Conservation (phyloP, 2,888 invertebrate genomes). For the Amphipyra tragopoginis region DNA sequence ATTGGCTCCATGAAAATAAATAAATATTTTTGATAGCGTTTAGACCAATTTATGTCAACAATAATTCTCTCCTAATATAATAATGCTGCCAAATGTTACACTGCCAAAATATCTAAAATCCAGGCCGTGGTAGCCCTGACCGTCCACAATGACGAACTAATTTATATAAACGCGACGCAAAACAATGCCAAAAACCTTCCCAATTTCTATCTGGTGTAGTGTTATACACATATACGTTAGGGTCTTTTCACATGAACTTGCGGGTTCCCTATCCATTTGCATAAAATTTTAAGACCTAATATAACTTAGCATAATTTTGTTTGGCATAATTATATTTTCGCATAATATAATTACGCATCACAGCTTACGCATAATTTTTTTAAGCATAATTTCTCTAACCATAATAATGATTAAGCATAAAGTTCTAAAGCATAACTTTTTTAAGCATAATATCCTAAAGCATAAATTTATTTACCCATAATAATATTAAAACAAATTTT, state of each 20-base stretch:
- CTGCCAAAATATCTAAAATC: slow-evolving; percentile 51
- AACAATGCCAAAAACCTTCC: slow-evolving; percentile 62
- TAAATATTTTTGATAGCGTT: slow-evolving; percentile 12
- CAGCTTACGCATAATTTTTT: too few species aligned
- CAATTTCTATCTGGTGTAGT: slow-evolving; percentile 58
- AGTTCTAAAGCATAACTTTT: too few species aligned
- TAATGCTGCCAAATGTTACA: slow-evolving; percentile 43
- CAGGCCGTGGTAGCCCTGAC: slow-evolving; percentile 48
- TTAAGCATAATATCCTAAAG: too few species aligned
- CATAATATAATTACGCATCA: too few species aligned
- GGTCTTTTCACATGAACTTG: slow-evolving; percentile 29
- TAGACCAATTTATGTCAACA: slow-evolving; percentile 26
- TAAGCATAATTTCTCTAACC: too few species aligned
- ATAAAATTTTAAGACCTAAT: too few species aligned
- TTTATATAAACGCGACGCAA: slow-evolving; percentile 61
- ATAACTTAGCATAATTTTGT: too few species aligned
- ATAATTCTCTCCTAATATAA: slow-evolving; percentile 36
- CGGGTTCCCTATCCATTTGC: too few species aligned
- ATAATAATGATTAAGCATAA: too few species aligned
- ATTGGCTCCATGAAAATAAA: background rate
- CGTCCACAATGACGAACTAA: slow-evolving; percentile 57
- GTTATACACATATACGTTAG: slow-evolving; percentile 23
- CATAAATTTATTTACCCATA: too few species aligned
- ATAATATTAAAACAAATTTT: too few species aligned
- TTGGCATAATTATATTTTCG: too few species aligned